These are phyloP conservation scores for Buteo buteo DNA, from an alignment of 2,113 vertebrate genomes.

Conservation along the genomic window DNA sequence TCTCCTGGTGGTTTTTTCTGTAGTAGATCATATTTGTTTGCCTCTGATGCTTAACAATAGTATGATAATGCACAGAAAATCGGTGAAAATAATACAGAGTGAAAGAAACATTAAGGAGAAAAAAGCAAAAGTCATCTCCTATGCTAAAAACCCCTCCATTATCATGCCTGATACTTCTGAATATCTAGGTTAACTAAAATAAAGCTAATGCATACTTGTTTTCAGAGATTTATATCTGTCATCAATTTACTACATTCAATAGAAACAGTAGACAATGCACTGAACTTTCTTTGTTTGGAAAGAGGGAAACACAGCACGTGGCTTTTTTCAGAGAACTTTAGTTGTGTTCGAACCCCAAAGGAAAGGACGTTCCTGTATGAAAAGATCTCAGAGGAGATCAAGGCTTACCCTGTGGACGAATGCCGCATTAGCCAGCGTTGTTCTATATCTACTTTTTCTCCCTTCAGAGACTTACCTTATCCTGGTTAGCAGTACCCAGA, in stretches of 20 bases:
- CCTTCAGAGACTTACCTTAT: background rate
- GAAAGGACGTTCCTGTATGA: background rate
- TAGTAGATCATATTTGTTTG: background rate
- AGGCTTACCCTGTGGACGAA: background rate
- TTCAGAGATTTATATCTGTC: background rate
- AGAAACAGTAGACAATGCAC: background rate
- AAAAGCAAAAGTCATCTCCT: background rate
- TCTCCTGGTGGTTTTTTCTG: background rate
- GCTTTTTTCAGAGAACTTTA: background rate
- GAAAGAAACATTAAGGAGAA: background rate
- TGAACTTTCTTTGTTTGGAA: background rate
- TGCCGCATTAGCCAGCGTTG: background rate
- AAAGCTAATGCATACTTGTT: background rate
- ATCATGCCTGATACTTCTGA: background rate
- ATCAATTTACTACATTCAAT: background rate
- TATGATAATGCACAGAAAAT: background rate
- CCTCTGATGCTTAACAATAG: background rate
- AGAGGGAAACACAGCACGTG: background rate
- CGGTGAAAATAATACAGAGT: background rate
- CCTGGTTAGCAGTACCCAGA: background rate
- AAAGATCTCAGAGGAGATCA: background rate
- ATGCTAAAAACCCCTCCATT: background rate
- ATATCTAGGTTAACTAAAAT: background rate
- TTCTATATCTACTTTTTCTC: background rate
- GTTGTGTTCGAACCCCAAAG: background rate